Conservation (phyloP, 2,888 invertebrate species). For the Platycnemis pennipes region DNA sequence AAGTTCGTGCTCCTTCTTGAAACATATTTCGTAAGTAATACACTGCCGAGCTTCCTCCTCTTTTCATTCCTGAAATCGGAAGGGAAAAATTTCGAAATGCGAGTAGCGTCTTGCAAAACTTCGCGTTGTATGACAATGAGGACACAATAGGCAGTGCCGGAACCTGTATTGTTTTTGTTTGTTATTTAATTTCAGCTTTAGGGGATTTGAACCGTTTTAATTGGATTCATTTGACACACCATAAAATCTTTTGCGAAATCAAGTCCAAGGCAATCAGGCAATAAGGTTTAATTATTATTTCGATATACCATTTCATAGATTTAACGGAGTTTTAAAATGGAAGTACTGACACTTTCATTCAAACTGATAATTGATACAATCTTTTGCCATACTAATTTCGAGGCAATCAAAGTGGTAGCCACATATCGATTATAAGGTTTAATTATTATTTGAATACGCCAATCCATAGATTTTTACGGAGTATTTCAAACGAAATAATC, state of each 20-base stretch:
- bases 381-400: not conserved
- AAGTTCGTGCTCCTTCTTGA: not conserved
- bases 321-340: no score
- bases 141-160: not conserved
- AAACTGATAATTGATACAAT: no score
- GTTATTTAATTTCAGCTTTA: not conserved
- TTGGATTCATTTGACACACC: not conserved
- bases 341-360: no score
- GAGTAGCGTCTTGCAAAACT: not conserved
- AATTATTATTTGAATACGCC: no score
- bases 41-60: not conserved
- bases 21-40: not conserved
- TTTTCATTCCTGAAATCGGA: not conserved
- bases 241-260: not conserved
- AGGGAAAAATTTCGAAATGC: not conserved
- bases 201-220: not conserved
- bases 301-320: no score
- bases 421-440: no score
- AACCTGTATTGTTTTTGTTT: not conserved
- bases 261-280: no score
- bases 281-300: no score
- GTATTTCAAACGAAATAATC: no score
- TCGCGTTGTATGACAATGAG: not conserved
- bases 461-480: no score
- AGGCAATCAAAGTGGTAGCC: no score